Evolutionary conservation across 2,888 invertebrate species (phyloP).

Genomic region (Spilarctia lutea): DNA sequence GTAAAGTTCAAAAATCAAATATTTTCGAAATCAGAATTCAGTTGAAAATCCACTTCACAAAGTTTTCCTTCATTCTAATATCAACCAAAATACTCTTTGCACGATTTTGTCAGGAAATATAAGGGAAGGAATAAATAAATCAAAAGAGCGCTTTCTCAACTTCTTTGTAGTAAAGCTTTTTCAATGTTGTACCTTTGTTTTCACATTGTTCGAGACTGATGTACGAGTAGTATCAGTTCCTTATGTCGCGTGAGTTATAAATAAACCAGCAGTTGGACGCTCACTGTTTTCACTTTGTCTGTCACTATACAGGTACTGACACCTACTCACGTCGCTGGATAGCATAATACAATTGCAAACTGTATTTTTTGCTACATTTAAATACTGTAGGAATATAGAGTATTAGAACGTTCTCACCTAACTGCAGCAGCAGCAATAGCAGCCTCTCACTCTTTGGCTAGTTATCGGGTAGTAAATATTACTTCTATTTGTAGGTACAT

Average conservation of each 20-base stretch:
- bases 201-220: constrained; percentile 12
- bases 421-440: too few species aligned
- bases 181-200: constrained; percentile 16
- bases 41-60: neutral
- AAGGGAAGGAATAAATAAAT: constrained; percentile 18
- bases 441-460: neutral
- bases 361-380: neutral
- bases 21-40: neutral
- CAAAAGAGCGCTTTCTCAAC: neutral
- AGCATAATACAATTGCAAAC: neutral
- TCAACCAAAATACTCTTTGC: neutral
- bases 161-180: constrained; percentile 3
- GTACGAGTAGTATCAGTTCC: constrained; percentile 9
- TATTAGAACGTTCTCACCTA: too few species aligned
- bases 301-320: constrained; percentile 24
- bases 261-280: neutral
- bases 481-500: neutral
- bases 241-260: constrained; percentile 9
- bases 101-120: neutral
- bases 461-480: neutral
- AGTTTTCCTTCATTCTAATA: neutral
- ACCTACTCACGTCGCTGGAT: neutral
- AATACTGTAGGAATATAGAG: too few species aligned
- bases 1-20: neutral
- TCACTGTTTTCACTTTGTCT: constrained; percentile 18